Percentiles rank a stretch among this genome's conserved stretches.
Evolutionary conservation across 2,113 vertebrate genomes (phyloP).

Genomic region (Gobius niger): DNA sequence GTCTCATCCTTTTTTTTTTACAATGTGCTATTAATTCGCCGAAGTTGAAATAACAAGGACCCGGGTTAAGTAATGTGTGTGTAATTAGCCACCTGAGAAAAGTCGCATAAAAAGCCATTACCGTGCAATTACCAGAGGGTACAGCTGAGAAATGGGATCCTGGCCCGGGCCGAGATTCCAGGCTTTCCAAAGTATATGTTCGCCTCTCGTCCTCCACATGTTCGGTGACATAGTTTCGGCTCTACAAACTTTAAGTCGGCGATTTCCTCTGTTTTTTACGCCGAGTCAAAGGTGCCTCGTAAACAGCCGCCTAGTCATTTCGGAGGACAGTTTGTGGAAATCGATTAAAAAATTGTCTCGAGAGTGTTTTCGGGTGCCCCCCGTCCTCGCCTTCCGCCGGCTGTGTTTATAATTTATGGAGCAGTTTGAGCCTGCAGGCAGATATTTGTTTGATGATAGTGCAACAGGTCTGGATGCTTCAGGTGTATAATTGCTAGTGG

Average conservation of each 20-base stretch:
- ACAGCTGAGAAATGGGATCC: constrained; percentile 73
- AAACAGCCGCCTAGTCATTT: constrained; percentile 31
- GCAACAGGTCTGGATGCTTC: constrained; percentile 76
- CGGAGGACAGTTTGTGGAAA: constrained; percentile 25
- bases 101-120: constrained; percentile 80
- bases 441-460: constrained; percentile 83
- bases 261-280: constrained; percentile 35
- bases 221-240: constrained; percentile 40
- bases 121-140: constrained; percentile 75
- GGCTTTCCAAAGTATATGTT: constrained; percentile 74
- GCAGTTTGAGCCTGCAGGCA: constrained; percentile 65
- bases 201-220: constrained; percentile 44
- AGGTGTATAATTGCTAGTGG: constrained; percentile 81
- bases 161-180: constrained; percentile 71
- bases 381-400: constrained; percentile 46
- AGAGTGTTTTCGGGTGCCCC: constrained; percentile 40
- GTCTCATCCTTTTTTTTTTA: constrained; percentile 60
- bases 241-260: constrained; percentile 1
- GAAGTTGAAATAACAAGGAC: constrained; percentile 78
- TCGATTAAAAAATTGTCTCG: not conserved
- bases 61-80: constrained; percentile 77
- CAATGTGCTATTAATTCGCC: constrained; percentile 76
- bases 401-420: constrained; percentile 72
- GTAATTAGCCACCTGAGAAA: constrained; percentile 82
- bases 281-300: constrained; percentile 41